Conservation (phyloP, 2,113 vertebrate species). For the Dolichotis patagonum region DNA sequence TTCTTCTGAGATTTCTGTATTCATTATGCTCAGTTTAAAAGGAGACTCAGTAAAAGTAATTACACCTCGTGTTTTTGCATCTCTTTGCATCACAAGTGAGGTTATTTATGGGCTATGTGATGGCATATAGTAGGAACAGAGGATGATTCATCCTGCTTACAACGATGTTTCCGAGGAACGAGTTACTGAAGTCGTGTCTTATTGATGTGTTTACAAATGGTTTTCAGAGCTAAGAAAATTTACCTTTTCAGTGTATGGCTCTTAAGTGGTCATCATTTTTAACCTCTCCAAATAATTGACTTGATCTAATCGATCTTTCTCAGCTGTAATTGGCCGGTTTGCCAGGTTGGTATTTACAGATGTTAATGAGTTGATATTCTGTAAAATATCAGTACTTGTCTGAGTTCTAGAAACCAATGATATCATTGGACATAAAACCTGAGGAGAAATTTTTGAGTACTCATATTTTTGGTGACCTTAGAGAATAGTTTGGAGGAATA, state of each 20-base stretch:
- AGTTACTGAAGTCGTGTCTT: constrained; percentile 51
- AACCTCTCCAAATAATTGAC: constrained; percentile 19
- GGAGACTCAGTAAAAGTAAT: constrained; percentile 61
- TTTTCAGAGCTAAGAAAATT: constrained; percentile 42
- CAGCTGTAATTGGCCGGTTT: background rate
- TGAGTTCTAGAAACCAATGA: background rate
- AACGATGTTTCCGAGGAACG: constrained; percentile 49
- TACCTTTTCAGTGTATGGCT: constrained; percentile 26
- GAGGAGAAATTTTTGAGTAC: background rate
- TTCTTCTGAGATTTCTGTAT: constrained; percentile 66
- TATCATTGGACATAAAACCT: background rate
- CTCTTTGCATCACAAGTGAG: constrained; percentile 57
- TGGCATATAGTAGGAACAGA: constrained; percentile 31
- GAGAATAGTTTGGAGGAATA: background rate
- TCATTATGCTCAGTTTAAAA: constrained; percentile 68
- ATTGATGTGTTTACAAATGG: constrained; percentile 47
- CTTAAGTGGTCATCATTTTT: constrained; percentile 44
- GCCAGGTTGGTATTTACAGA: background rate
- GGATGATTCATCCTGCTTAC: constrained; percentile 63
- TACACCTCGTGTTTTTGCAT: constrained; percentile 50
- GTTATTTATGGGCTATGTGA: constrained; percentile 57
- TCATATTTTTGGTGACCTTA: background rate
- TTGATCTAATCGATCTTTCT: constrained; percentile 52
- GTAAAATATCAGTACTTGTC: background rate
- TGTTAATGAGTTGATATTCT: background rate